Base-by-base conservation (phyloP, 2,888 invertebrate species). In the Sceliomorpha sp. region DNA sequence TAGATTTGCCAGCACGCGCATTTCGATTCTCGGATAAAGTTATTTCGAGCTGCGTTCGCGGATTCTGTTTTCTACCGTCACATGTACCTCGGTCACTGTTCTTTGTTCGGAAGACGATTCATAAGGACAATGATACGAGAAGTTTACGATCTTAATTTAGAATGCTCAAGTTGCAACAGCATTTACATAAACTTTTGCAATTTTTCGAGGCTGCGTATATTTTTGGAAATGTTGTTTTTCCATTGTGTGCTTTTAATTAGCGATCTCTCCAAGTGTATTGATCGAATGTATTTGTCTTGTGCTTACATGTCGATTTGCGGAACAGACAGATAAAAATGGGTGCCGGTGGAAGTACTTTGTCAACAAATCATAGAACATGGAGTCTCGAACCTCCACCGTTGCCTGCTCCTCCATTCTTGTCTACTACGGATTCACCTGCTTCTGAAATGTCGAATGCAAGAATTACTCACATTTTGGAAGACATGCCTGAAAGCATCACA, bases 341-440 rank as follows among this genome's bases (percentile, higher is more conserved):
- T 7, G 73, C 77, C 15, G 73, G 81, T 3, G 83, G 83, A 71
- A 76, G 79, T 64, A 69, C 44, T 48, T 72, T 64, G 44, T 67
- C 56, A 15, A 53, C 55, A 64, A 74, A 47, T 58, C 66, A 63
- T 20, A 67, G 51, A 36, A 64, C 53, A 3, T 64, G 71, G 70
- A 68, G 40, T 29, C 13, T 64, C 31, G 68, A 75, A 39, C 77
- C 78, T 31, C 79, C 80, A 10, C 77, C 79, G 9, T 64, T 78
- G 1, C 68, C 78, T 29, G 78, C 80, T 9, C 78, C 79, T 3
- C 80, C 80, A 9, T 80, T 75, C 68, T 70, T 74, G 47, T 72
- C 70, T 17, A 66, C 75, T 47, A 70, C 15, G 9, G 45, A 51
- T 12, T 48, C 66, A 40, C 48, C 45, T 17, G 36, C 60, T 29